Evolutionary conservation across 1,140 invertebrate genomes (phyloP).

Genomic region (Temnothorax nylanderi): DNA sequence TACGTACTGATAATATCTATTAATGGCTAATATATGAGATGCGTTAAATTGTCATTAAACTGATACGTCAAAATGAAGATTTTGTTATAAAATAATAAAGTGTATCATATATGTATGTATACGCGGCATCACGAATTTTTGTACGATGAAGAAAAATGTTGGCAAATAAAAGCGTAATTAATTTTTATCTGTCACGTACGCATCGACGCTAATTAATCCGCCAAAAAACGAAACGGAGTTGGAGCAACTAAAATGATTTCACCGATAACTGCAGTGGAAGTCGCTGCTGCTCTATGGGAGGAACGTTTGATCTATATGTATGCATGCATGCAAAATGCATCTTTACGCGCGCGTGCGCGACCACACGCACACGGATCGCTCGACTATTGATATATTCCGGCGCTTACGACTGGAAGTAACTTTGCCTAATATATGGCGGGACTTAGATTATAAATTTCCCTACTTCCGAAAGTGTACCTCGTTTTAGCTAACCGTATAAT

Average conservation of each 20-base stretch:
- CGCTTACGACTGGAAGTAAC: slow-evolving; percentile 81
- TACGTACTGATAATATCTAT: neutral
- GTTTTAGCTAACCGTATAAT: slow-evolving; percentile 41
- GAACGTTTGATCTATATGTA: slow-evolving; percentile 52
- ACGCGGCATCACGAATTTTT: neutral
- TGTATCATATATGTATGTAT: no score
- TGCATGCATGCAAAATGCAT: slow-evolving; percentile 27
- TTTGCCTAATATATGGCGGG: slow-evolving; percentile 77
- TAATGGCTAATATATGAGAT: neutral
- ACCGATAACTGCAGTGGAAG: slow-evolving; percentile 59
- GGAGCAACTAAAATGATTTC: slow-evolving; percentile 66
- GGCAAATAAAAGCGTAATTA: slow-evolving; percentile 51
- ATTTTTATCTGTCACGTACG: slow-evolving; percentile 28
- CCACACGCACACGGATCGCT: slow-evolving; percentile 47
- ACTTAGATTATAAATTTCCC: slow-evolving; percentile 79
- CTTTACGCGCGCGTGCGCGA: slow-evolving; percentile 17
- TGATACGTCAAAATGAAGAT: neutral
- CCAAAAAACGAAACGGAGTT: slow-evolving; percentile 48
- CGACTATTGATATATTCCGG: slow-evolving; percentile 83
- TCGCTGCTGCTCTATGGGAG: neutral
- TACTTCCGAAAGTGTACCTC: slow-evolving; percentile 68
- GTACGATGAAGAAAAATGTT: neutral
- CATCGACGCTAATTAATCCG: slow-evolving; percentile 46
- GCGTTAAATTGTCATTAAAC: neutral
- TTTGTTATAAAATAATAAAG: neutral